Conservation (phyloP, 1,140 invertebrate genomes). For the Drosophila mauritiana region DNA sequence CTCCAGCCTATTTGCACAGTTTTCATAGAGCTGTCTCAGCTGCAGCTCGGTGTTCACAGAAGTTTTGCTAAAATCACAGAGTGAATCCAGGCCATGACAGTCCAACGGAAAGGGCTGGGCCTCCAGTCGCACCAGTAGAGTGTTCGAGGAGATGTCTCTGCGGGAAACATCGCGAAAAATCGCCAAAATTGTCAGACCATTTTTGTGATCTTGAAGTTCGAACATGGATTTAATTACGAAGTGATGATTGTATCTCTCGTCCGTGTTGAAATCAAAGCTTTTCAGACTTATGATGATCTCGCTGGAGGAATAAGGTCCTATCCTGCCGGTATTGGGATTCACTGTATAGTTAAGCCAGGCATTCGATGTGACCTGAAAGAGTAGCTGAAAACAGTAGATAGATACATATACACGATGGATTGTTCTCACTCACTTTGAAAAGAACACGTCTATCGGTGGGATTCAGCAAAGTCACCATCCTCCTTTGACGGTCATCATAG, state of each 20-base stretch:
- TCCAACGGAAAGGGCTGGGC: background rate
- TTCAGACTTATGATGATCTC: slow-evolving; percentile 37
- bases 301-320: slow-evolving; percentile 28
- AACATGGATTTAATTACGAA: slow-evolving; percentile 27
- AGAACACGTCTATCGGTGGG: slow-evolving; percentile 18
- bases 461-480: slow-evolving; percentile 51
- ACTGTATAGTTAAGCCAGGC: slow-evolving; percentile 20
- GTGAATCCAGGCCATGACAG: background rate
- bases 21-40: background rate
- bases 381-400: too few species aligned
- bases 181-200: background rate
- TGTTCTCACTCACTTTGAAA: slow-evolving; percentile 35
- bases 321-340: slow-evolving; percentile 19
- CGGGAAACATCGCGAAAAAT: slow-evolving; percentile 15
- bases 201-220: background rate
- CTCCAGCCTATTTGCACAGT: background rate
- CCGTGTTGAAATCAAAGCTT: slow-evolving; percentile 15
- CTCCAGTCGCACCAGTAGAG: background rate
- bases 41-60: background rate
- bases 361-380: slow-evolving; percentile 28
- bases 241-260: slow-evolving; percentile 17
- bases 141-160: background rate
- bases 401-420: background rate
- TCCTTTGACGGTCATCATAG: slow-evolving; percentile 37
- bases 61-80: background rate